Conservation (phyloP, 1,140 invertebrate species). For the Ooceraea biroi region DNA sequence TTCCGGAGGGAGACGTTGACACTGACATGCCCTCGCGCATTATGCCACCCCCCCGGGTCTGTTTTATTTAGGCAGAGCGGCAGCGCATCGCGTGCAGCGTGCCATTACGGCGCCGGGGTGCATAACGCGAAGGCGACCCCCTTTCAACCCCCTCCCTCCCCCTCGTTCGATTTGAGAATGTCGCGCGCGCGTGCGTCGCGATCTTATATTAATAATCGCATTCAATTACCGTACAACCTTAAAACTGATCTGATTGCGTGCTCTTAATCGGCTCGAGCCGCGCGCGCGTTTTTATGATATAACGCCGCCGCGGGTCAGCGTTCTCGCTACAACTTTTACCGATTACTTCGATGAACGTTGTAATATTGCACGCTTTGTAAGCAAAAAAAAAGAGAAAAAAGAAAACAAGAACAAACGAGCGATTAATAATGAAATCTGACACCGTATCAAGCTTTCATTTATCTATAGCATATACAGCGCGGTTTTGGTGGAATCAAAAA, state of each 20-base stretch:
- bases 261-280: slow-evolving; percentile 2
- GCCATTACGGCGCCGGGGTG: slow-evolving; percentile 45
- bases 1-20: slow-evolving; percentile 66
- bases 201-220: slow-evolving; percentile 43
- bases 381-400: not conserved
- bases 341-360: slow-evolving; percentile 4
- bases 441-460: slow-evolving; percentile 1
- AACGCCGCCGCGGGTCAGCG: not conserved
- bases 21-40: slow-evolving; percentile 72
- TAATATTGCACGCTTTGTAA: not conserved
- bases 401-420: not conserved
- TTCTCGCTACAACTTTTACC: not conserved
- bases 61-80: slow-evolving; percentile 69
- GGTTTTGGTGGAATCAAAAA: slow-evolving; percentile 23
- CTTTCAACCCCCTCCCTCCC: too few species aligned
- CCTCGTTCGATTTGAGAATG: slow-evolving; percentile 25
- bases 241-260: slow-evolving; percentile 23
- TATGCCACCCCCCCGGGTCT: slow-evolving; percentile 55
- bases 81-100: slow-evolving; percentile 59
- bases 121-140: slow-evolving; percentile 3
- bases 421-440: not conserved
- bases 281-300: not conserved
- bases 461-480: too few species aligned
- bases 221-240: slow-evolving; percentile 34
- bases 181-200: slow-evolving; percentile 21